phyloP scores from a whole-genome alignment of 2,113 vertebrate genomes.

The Carettochelys insculpta region DNA sequence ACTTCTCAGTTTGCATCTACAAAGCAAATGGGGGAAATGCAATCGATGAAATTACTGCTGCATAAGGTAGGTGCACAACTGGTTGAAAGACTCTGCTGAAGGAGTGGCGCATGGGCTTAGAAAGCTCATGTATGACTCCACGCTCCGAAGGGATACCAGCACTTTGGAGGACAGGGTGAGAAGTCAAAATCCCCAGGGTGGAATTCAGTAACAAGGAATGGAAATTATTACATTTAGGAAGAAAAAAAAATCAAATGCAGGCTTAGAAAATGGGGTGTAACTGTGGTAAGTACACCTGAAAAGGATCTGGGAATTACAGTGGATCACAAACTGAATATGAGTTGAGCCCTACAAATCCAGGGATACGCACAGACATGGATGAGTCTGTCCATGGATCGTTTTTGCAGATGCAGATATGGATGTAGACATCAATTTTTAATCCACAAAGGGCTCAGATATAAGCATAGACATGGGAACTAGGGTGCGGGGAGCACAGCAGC shows the following conservation, averaged over 20 bases:
- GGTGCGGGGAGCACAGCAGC: too few relatives aligned
- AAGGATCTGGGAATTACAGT: neutral
- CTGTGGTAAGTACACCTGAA: neutral
- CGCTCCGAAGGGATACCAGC: neutral
- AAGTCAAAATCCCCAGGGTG: neutral
- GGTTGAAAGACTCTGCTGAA: neutral
- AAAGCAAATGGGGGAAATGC: neutral
- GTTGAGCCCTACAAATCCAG: too few relatives aligned
- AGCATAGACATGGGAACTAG: too few relatives aligned
- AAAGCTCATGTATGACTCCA: neutral
- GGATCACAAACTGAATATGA: neutral
- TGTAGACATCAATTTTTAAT: too few relatives aligned
- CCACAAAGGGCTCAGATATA: too few relatives aligned
- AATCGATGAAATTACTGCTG: neutral
- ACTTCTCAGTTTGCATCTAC: neutral
- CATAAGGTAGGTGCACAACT: neutral
- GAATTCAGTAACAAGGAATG: neutral
- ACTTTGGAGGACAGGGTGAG: neutral
- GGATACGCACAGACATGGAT: too few relatives aligned
- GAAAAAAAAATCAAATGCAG: too few relatives aligned
- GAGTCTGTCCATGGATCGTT: too few relatives aligned
- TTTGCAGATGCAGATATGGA: too few relatives aligned
- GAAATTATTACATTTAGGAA: neutral
- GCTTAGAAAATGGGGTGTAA: neutral
- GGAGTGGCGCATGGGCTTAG: neutral